Conservation (phyloP, 1,140 invertebrate species). For the Drosophila sproati region DNA sequence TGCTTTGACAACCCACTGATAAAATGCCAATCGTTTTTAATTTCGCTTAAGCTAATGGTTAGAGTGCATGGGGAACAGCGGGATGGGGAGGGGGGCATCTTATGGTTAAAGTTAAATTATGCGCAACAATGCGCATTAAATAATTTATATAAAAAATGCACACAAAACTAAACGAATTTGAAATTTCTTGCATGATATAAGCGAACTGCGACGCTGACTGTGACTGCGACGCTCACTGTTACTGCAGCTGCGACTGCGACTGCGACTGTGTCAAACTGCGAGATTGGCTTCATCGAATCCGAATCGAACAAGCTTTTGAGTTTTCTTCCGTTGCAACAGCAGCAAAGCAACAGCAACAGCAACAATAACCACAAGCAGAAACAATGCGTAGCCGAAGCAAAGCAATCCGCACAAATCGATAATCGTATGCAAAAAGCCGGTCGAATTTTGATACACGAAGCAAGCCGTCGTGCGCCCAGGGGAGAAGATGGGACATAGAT, state of each 20-base stretch:
- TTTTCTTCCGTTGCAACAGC: conserved; percentile 60
- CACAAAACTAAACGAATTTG: conserved; percentile 73
- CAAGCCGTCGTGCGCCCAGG: background rate
- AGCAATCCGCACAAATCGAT: conserved; percentile 63
- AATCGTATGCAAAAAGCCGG: conserved; percentile 80
- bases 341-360: background rate
- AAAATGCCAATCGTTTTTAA: conserved; percentile 61
- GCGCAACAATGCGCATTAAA: conserved; percentile 76
- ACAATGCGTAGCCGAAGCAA: background rate
- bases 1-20: conserved; percentile 56
- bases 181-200: conserved; percentile 78
- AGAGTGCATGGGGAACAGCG: background rate
- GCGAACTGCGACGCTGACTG: conserved; percentile 38
- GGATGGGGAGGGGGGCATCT: background rate
- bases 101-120: conserved; percentile 44
- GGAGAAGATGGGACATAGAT: background rate
- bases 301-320: conserved; percentile 23
- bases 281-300: conserved; percentile 51
- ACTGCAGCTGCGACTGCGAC: background rate
- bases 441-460: conserved; percentile 39
- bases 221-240: conserved; percentile 29
- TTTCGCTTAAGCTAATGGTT: conserved; percentile 9
- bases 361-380: conserved; percentile 11
- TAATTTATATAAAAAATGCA: conserved; percentile 79
- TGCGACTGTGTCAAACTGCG: background rate